A percentile compares a stretch with the other conserved stretches of the same genome.
Conservation (phyloP, 2,797 vertebrate species). For the Xenopus petersii region DNA sequence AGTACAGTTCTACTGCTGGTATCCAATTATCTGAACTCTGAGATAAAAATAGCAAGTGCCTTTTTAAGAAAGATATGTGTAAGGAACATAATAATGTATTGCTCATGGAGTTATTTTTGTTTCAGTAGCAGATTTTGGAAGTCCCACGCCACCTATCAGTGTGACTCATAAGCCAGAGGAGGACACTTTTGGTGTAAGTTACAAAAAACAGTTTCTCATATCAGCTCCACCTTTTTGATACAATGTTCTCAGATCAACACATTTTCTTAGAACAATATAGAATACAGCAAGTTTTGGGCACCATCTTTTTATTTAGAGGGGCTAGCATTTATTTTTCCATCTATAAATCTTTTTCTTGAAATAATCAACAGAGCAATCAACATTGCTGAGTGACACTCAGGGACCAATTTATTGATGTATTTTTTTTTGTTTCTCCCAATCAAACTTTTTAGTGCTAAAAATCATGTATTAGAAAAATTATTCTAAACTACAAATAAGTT, state of each 20-base stretch:
- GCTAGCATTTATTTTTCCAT: too few species aligned
- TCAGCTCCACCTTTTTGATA: constrained; percentile 23
- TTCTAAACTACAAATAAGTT: too few species aligned
- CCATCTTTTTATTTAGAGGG: too few species aligned
- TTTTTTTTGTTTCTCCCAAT: too few species aligned
- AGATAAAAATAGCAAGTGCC: constrained; percentile 47
- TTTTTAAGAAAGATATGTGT: constrained; percentile 38
- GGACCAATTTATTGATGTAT: too few species aligned
- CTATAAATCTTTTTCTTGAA: too few species aligned
- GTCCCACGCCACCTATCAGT: constrained; percentile 75
- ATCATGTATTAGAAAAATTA: too few species aligned
- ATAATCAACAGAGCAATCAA: too few species aligned
- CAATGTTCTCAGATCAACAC: constrained; percentile 8
- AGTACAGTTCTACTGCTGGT: constrained; percentile 20
- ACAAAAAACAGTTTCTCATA: background rate
- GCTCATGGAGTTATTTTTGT: constrained; percentile 53
- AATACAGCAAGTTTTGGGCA: background rate
- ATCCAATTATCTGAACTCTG: constrained; percentile 45
- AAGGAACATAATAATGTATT: constrained; percentile 36
- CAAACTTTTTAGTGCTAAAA: too few species aligned
- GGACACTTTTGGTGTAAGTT: constrained; percentile 95
- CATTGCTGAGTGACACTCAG: too few species aligned
- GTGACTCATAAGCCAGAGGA: constrained; percentile 88
- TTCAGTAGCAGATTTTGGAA: constrained; percentile 69
- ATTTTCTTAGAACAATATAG: constrained; percentile 9